These are phyloP conservation scores for Chauna torquata DNA, from an alignment of 2,113 vertebrate genomes.

Conservation along the genomic window DNA sequence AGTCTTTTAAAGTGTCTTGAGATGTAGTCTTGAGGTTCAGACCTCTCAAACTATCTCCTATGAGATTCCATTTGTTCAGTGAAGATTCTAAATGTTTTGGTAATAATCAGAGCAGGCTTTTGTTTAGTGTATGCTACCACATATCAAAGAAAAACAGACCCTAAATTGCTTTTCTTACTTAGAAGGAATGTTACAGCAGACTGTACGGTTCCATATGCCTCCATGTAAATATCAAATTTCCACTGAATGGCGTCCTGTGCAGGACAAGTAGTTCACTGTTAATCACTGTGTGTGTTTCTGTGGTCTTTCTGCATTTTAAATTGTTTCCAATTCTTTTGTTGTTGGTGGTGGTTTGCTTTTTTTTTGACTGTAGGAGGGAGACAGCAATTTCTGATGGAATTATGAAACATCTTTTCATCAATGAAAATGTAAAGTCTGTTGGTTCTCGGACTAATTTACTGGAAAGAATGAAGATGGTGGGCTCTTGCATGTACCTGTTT, in stretches of 20 bases:
- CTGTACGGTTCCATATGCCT: not conserved
- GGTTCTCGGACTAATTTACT: not conserved
- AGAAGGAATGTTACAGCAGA: not conserved
- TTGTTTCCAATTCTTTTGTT: not conserved
- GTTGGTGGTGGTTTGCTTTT: too few relatives aligned
- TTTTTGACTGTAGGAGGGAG: not conserved
- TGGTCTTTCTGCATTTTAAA: not conserved
- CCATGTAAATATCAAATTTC: not conserved
- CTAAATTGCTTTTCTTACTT: not conserved
- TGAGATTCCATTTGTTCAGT: not conserved
- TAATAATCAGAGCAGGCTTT: conserved; percentile 7
- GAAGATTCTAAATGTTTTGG: not conserved
- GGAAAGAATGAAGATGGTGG: not conserved
- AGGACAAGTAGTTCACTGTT: not conserved
- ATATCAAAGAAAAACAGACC: not conserved
- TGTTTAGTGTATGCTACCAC: not conserved
- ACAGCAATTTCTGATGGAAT: not conserved
- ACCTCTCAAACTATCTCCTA: conserved; percentile 15
- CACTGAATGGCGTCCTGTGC: not conserved
- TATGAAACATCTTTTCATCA: not conserved
- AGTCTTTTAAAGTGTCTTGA: conserved; percentile 42
- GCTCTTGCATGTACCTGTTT: not conserved
- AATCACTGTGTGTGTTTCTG: not conserved
- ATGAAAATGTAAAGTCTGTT: not conserved
- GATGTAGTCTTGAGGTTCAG: not conserved